Evolutionary conservation across 2,113 vertebrate species (phyloP), one percentile per base, ranked within the genome.

Genomic region (Semnornis frantzii): DNA sequence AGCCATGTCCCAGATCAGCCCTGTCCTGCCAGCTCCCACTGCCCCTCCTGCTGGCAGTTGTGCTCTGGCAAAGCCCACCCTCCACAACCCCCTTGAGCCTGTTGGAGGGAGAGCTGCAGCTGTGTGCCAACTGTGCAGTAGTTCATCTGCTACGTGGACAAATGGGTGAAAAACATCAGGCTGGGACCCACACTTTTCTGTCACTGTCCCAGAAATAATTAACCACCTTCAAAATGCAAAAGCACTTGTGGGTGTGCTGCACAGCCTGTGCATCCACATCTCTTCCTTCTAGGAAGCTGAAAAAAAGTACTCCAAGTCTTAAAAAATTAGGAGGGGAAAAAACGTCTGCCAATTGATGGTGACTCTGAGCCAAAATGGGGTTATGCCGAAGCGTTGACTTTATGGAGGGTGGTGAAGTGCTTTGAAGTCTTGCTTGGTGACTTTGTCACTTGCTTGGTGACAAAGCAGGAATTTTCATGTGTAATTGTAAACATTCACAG

Each of bases 281-380:
- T 21, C 89, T 79, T 63, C 78, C 89, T 79, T 63, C 78, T 78
- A 46, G 13, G 33, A 39, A 73, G 39, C 15, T 33, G 52, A 44
- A 68, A 74, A 42, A 82, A 68, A 58, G n/a, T 1, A 27, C 62
- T n/a, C 50, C 20, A 14, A 33, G n/a, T 12, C n/a, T 68, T 62
- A 28, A 82, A 80, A 4, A 1, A 9, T 4, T 5, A 25, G 9
- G 12, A n/a, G 52, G 12, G 5, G 13, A 14, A 62, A 60, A 77
- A 81, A 14, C 2, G 1, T 12, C 55, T 1, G 0, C 0, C 3
- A 55, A 37, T 28, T 10, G 66, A 39, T 30, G 0, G 5, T 2
- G 1, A 9, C 34, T 31, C 39, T 0, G 1, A 89, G 63, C 27
- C 48, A 30, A 70, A 70, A 89, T 2, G 0, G 0, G 27, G 39